Evolutionary conservation across 2,797 vertebrate genomes (phyloP), one percentile per base, ranked within the genome.

Genomic region (Pangasius larnaudii): DNA sequence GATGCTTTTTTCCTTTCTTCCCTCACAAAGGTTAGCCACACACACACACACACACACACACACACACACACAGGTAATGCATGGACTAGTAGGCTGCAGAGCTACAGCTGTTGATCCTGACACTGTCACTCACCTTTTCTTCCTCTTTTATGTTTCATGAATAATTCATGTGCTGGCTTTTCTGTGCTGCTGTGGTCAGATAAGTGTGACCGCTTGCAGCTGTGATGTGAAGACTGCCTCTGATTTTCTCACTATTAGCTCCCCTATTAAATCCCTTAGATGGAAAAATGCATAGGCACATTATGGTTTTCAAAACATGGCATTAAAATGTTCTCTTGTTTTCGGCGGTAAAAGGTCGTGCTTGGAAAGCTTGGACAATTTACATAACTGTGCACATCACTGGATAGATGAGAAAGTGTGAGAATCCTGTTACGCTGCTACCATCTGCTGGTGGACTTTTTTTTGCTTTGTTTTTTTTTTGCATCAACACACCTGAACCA

Each of bases 401-500:
- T 75, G 33, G 93, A 87, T 90, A 87, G 89, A 79, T 27, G 88
- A 86, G 91, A 92, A 88, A 87, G 90, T 88, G 86, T 82, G 86
- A 88, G 89, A 88, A 89, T 27, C 88, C 92, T 95, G 95, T 93
- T 89, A 87, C 95, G 91, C 95, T 95, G 95, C 95, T 96, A 94
- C 95, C 96, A 96, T 95, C 96, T 96, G 93, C 95, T 96, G 83
- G 6, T 86, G 33, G 85, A 9, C 14, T 77, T 9, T 0, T 69
- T 58, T 13, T 0, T 67, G 2, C 27, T 46, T 0, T 58, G 6
- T 0, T 67, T 46, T 18, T 49, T 4, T 2, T 14, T 71, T 39
- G 11, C 65, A 71, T 39, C 22, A 33, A 16, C 36, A 59, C 51
- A 81, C 27, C n/a, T 49, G 30, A 84, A 75, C 14, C 69, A 51